phyloP scores from a whole-genome alignment of 2,888 invertebrate genomes.

The Sialis lutaria region DNA sequence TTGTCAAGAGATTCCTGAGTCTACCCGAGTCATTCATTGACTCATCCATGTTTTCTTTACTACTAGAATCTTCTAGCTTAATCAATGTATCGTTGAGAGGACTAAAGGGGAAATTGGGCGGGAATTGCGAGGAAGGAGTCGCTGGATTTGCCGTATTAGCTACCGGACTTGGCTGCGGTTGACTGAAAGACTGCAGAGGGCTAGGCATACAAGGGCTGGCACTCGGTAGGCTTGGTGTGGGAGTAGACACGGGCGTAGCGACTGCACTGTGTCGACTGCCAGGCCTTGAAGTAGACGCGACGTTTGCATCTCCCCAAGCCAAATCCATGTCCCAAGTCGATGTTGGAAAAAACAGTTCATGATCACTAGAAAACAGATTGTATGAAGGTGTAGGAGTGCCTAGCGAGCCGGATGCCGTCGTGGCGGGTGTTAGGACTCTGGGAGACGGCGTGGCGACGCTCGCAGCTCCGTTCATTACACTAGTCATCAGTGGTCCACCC shows the following conservation, averaged over 20 bases:
- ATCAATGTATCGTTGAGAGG: conserved; percentile 36
- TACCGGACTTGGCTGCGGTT: conserved; percentile 30
- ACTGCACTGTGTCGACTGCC: conserved; percentile 45
- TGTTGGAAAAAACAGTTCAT: conserved; percentile 32
- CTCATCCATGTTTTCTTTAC: conserved; percentile 28
- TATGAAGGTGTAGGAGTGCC: conserved; percentile 6
- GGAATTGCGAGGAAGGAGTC: conserved; percentile 24
- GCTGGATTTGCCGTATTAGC: conserved; percentile 19
- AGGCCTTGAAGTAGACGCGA: conserved; percentile 29
- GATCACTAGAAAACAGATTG: conserved; percentile 11
- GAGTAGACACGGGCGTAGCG: conserved; percentile 39
- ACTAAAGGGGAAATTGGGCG: conserved; percentile 41
- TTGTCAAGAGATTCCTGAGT: conserved; percentile 38
- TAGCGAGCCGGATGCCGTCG: conserved; percentile 8
- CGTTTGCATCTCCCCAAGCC: conserved; percentile 12
- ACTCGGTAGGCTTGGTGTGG: conserved; percentile 38
- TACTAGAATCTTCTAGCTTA: conserved; percentile 30
- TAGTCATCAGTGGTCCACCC: conserved; percentile 59
- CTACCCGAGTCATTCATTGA: conserved; percentile 34
- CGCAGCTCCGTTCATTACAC: conserved; percentile 44
- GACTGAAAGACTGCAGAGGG: conserved; percentile 25
- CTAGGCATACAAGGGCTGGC: conserved; percentile 26
- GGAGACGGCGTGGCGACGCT: conserved; percentile 13
- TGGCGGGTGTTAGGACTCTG: conserved; percentile 24
- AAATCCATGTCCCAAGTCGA: conserved; percentile 39